Conservation (phyloP, 2,113 vertebrate genomes). For the Elaphurus davidianus region DNA sequence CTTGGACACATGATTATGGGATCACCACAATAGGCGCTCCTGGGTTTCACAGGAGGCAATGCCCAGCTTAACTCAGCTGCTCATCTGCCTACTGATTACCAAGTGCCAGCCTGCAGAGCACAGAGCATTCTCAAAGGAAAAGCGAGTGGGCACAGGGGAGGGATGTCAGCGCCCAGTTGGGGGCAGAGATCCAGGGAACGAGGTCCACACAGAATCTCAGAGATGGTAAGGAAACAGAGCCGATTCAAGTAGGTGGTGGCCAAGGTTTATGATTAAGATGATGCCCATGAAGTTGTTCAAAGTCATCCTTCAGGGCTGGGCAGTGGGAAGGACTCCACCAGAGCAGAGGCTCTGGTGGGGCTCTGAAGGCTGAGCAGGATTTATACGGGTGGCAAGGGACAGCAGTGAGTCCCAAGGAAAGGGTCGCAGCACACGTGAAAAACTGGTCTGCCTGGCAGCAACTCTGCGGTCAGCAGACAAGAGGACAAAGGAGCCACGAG, state of each 20-base stretch:
- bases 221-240: not conserved
- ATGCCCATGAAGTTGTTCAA: not conserved
- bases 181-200: not conserved
- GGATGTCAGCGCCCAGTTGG: not conserved
- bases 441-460: not conserved
- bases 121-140: not conserved
- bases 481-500: not conserved
- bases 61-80: not conserved
- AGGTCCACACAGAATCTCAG: not conserved
- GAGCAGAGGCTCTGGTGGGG: not conserved
- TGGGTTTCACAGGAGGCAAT: not conserved
- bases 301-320: not conserved
- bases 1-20: not conserved
- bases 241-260: not conserved
- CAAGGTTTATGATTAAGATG: not conserved
- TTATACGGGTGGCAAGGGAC: not conserved
- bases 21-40: not conserved
- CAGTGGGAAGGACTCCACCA: not conserved
- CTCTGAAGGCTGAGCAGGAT: not conserved
- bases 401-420: not conserved
- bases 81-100: not conserved
- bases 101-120: not conserved
- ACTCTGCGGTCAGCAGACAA: not conserved
- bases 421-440: accelerated
- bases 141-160: not conserved